Base-by-base conservation (phyloP, 2,797 vertebrate species). In the Hapalemur alaotrensis region DNA sequence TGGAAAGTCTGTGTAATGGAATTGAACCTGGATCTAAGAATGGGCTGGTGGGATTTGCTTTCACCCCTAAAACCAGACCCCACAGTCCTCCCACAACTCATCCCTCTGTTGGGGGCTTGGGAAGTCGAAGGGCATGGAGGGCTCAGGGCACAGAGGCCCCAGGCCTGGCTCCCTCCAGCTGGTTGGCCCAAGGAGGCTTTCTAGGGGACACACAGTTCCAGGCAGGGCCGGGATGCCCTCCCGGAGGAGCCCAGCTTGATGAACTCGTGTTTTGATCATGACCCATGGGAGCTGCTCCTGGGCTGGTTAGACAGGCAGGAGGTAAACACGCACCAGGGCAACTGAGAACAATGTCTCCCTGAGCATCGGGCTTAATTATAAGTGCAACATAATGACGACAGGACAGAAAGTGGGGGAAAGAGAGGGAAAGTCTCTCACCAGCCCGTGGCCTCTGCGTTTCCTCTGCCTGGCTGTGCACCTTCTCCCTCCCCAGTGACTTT, bases 251-350 rank as follows among this genome's bases (percentile, higher is more conserved):
- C 35, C 2, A 9, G 25, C 13, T 1, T 1, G 2, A 41, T 88
- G 95, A 97, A 93, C 95, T 97, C 89, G 76, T 95, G 95, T 89
- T 97, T 97, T 96, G 94, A 94, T 94, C 54, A 6, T 0, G 25
- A 65, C 96, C 96, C 13, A 0, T 6, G 96, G 94, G 97, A 97
- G 63, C 41, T 25, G 20, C 70, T 67, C 85, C 43, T 38, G 75
- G 2, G 52, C 69, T 80, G 92, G 92, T 95, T 94, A 92, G 92
- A 89, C 59, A 81, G 89, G 89, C 79, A 72, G 89, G 91, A 91
- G 97, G 95, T 96, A 97, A 97, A 97, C 95, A 97, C 0, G 0
- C 32, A 18, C 35, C 57, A 0, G 69, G 80, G 95, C 5, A 67
- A 82, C 48, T 0, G 1, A 22, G 70, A 43, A 23, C 20, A 0